Percentiles rank a stretch among this genome's conserved stretches.
phyloP scores from a whole-genome alignment of 2,888 invertebrate species.

The Xanthorhoe spadicearia region DNA sequence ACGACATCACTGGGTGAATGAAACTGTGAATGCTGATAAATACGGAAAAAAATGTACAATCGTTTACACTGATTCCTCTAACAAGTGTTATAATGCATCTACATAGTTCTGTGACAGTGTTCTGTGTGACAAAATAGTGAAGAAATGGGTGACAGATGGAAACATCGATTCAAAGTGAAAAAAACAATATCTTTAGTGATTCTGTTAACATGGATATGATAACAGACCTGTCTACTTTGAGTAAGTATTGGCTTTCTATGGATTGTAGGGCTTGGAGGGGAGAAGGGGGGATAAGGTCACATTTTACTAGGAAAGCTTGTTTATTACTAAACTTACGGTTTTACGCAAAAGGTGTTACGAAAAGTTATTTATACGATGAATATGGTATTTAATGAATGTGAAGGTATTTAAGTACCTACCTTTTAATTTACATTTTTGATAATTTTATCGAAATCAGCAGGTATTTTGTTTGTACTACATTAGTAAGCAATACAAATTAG shows the following conservation, averaged over 20 bases:
- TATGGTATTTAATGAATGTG: no score
- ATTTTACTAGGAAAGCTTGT: conserved; percentile 17
- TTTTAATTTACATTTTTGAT: no score
- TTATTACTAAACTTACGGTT: conserved; percentile 1
- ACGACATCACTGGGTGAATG: conserved; percentile 51
- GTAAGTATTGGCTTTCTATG: conserved; percentile 64
- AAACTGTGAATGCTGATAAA: conserved; percentile 62
- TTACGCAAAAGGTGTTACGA: not conserved
- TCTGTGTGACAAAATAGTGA: conserved; percentile 56
- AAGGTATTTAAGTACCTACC: no score
- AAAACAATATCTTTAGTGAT: conserved; percentile 61
- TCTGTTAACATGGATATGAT: conserved; percentile 74
- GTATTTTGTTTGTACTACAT: no score
- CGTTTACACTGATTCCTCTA: conserved; percentile 54
- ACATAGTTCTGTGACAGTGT: conserved; percentile 34
- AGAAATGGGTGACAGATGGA: conserved; percentile 81
- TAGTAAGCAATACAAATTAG: no score
- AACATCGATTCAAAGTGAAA: conserved; percentile 79
- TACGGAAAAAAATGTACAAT: conserved; percentile 67
- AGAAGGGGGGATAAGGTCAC: conserved; percentile 22
- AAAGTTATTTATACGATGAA: not conserved
- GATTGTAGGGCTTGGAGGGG: conserved; percentile 23
- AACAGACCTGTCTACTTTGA: conserved; percentile 71
- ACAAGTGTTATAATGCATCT: conserved; percentile 50
- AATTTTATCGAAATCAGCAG: no score